A percentile compares a stretch with the other conserved stretches of the same genome.
Conservation (phyloP, 2,888 invertebrate species). For the Oligia latruncula region DNA sequence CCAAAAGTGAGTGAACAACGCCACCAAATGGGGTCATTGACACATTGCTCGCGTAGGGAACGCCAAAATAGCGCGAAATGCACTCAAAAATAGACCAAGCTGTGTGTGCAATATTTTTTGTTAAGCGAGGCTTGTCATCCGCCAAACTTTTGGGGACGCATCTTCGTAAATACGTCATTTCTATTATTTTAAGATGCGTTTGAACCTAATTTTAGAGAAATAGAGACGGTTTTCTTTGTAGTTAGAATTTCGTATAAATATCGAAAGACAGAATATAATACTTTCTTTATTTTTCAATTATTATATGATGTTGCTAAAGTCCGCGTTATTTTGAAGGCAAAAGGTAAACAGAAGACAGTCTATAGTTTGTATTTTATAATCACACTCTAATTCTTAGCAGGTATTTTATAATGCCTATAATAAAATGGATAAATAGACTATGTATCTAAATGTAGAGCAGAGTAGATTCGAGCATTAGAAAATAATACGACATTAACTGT, state of each 20-base stretch:
- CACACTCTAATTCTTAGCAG: background rate
- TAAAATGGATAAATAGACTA: background rate
- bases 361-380: background rate
- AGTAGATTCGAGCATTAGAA: background rate
- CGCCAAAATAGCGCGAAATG: slow-evolving; percentile 91
- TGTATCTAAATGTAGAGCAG: background rate
- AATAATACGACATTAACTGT: background rate
- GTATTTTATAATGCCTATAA: background rate
- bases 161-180: slow-evolving; percentile 51
- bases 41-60: slow-evolving; percentile 87
- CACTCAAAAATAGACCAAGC: slow-evolving; percentile 89
- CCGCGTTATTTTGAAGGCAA: background rate
- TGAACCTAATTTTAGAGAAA: slow-evolving; percentile 31
- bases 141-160: slow-evolving; percentile 72
- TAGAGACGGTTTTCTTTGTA: slow-evolving; percentile 17
- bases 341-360: background rate
- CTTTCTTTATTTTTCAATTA: background rate
- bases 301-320: background rate
- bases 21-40: slow-evolving; percentile 89
- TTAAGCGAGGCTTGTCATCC: slow-evolving; percentile 78
- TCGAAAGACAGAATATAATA: background rate
- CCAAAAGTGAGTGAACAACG: slow-evolving; percentile 89
- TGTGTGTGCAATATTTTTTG: slow-evolving; percentile 90
- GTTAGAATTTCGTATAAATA: background rate
- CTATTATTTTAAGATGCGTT: slow-evolving; percentile 42